Conservation (phyloP, 1,140 invertebrate genomes). For the Trichoplusia ni region DNA sequence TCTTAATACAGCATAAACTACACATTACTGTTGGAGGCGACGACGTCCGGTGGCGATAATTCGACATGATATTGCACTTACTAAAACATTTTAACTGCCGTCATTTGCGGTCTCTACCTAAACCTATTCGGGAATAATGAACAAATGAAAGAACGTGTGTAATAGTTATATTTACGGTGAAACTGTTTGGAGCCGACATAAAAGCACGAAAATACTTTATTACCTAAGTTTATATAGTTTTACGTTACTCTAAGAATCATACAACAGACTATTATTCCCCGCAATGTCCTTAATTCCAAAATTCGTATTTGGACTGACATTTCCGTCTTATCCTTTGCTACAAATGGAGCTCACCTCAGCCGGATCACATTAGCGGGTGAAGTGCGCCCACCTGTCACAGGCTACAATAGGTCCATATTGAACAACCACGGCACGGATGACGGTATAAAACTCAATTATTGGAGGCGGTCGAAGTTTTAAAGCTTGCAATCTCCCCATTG, state of each 20-base stretch:
- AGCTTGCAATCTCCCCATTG: constrained; percentile 29
- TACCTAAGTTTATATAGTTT: too few species aligned
- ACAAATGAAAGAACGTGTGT: too few species aligned
- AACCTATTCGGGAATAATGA: constrained; percentile 17
- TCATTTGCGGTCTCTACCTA: background rate
- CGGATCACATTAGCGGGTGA: background rate
- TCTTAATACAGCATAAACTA: constrained; percentile 69
- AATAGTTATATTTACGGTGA: background rate
- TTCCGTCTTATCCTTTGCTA: background rate
- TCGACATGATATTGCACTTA: constrained; percentile 43
- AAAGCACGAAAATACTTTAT: too few species aligned
- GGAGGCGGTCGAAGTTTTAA: constrained; percentile 54
- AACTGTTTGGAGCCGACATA: too few species aligned
- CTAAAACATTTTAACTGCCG: constrained; percentile 27
- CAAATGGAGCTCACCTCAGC: background rate
- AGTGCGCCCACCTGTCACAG: constrained; percentile 49
- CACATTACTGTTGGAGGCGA: constrained; percentile 48
- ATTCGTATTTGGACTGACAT: background rate
- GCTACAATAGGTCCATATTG: background rate
- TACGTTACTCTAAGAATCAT: too few species aligned
- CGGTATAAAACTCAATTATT: constrained; percentile 48
- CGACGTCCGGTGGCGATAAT: constrained; percentile 42
- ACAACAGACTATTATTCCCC: too few species aligned
- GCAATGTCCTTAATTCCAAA: background rate
- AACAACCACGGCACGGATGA: constrained; percentile 9